Evolutionary conservation across 2,888 invertebrate species (phyloP).

Genomic region (Ochropleura plecta): DNA sequence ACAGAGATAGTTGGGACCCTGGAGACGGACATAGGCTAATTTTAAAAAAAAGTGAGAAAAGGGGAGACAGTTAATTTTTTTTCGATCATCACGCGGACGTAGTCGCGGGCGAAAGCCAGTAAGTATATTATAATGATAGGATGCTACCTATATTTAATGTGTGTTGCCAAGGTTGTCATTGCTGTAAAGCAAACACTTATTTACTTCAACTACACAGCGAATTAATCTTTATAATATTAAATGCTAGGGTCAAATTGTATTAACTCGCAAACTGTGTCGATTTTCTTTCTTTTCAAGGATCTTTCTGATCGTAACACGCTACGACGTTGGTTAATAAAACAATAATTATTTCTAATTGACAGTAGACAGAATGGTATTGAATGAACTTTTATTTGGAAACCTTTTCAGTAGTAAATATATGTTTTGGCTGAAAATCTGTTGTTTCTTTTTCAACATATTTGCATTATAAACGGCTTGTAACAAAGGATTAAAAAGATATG

Average conservation of each 20-base stretch:
- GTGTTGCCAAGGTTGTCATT: not conserved
- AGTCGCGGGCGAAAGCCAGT: no score
- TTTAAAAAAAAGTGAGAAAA: no score
- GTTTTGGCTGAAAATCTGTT: not conserved
- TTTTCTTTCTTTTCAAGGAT: constrained; percentile 18
- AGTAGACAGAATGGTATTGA: not conserved
- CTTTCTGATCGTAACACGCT: constrained; percentile 5
- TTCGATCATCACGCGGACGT: no score
- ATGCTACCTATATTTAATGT: not conserved
- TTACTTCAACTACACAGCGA: not conserved
- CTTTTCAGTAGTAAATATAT: constrained; percentile 10
- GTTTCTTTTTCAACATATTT: not conserved
- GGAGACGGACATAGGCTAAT: no score
- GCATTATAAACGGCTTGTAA: not conserved
- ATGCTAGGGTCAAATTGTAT: not conserved
- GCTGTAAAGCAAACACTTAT: not conserved
- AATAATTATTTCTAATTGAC: constrained; percentile 13
- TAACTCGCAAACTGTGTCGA: not conserved
- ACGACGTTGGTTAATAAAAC: not conserved
- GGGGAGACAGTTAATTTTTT: no score
- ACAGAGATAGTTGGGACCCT: no score
- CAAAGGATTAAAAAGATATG: not conserved
- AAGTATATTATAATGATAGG: not conserved
- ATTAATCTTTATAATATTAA: no score
- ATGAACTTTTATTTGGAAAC: constrained; percentile 8